Evolutionary conservation across 2,113 vertebrate species (phyloP), one percentile per base, ranked within the genome.

Genomic region (Tilapia sparmanii): DNA sequence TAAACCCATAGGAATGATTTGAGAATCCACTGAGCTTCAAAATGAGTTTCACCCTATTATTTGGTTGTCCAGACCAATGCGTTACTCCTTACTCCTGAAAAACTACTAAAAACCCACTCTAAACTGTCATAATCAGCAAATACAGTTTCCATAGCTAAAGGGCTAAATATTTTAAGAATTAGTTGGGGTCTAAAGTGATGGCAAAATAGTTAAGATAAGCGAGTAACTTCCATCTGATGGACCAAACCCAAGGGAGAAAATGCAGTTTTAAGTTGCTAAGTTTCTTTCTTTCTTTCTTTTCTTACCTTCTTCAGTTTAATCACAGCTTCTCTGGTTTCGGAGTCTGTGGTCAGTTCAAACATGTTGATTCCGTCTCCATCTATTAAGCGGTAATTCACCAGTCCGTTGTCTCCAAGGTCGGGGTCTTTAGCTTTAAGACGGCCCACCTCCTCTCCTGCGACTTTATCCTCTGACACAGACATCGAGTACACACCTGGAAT

Each of bases 251-350:
- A 52, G 7, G 6, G 71, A 50, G 42, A 19, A 78, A 29, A 0
- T 1, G 2, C 15, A 31, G 42, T 7, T 76, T 50, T 47, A 76
- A 8, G 15, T 18, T 47, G 15, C 24, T 1, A 29, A 18, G 19
- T 40, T 35, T 53, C 45, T 83, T 42, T 31, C 35, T 83, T 42
- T 31, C 35, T 24, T 9, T 63, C 55, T 35, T 66, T 29, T 4
- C 90, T 95, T 90, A 99, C 98, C 97, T 99, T 99, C 94, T 97
- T 99, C 63, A 99, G 97, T 87, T 99, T 99, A 81, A 99, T 96
- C 61, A 99, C 97, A 0, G 98, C 98, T 94, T 99, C 98, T 87
- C 98, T 97, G 82, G 98, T 99, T 94, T 98, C 97, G 0, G 98
- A 99, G 94, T 99, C 98, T 0, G 98, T 98, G 66, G 95, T 96